Base-by-base conservation (phyloP, 2,888 invertebrate species). In the Sesamia inferens region DNA sequence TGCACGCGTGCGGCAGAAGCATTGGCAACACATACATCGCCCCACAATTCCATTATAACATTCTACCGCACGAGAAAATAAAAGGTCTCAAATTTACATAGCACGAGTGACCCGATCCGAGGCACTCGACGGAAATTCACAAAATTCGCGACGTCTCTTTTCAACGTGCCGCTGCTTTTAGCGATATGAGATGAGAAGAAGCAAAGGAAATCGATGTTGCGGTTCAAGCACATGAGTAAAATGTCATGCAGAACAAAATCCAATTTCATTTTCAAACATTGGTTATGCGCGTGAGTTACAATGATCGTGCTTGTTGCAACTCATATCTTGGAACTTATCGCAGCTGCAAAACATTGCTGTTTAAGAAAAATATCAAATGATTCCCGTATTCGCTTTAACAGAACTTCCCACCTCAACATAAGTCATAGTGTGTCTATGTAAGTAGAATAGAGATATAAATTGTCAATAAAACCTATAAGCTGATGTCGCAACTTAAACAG, bases 21-120 rank as follows among this genome's bases (percentile, higher is more conserved):
- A 90, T 90, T 90, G 87, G 84, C 86, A 91, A 89, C 83, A 89
- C 91, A 90, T 90, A 90, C 88, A 91, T 88, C 87, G 85, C 76
- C 84, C 88, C 90, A 89, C 89, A 92, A 91, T 92, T 88, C 90
- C 90, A 91, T 92, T 93, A 93, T 90, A 91, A 91, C 90, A 92
- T 93, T 90, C 88, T 89, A 85, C 88, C 74, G 87, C 85, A 88
- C 86, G 88, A 88, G 90, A 92, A 93, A 93, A 94, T 93, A 94
- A 93, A 93, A 93, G 85, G 91, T 92, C 90, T 90, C 86, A 89
- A 90, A 94, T 93, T 93, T 93, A 93, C 94, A 94, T 93, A 93
- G 90, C 93, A 90, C 91, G 90, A 92, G 88, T 90, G 91, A 90
- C 89, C 87, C 87, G 88, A 88, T 87, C 84, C 85, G 86, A 86